These are phyloP conservation scores for Stomorhina lunata DNA, from an alignment of 2,888 invertebrate genomes.

Conservation along the genomic window DNA sequence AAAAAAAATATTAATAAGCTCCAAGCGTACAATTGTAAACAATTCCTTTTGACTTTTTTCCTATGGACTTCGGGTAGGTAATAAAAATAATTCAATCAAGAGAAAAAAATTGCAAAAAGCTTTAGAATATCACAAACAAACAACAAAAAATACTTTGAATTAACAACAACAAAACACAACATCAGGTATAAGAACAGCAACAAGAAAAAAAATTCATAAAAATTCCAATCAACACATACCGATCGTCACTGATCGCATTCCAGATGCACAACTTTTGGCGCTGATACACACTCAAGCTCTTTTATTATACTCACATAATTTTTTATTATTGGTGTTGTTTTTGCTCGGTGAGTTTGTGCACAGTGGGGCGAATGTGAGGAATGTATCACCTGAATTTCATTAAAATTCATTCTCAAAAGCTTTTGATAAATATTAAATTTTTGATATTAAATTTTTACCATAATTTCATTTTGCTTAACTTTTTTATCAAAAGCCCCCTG, in stretches of 20 bases:
- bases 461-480: too few relatives aligned
- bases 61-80: slow-evolving; percentile 49
- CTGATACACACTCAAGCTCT: slow-evolving; percentile 44
- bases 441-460: too few relatives aligned
- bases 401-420: too few relatives aligned
- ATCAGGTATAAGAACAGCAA: background rate
- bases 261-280: slow-evolving; percentile 62
- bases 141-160: background rate
- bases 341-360: background rate
- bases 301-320: slow-evolving; percentile 7
- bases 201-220: slow-evolving; percentile 21
- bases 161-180: background rate
- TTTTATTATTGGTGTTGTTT: slow-evolving; percentile 12
- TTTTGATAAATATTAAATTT: too few relatives aligned
- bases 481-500: too few relatives aligned
- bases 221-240: slow-evolving; percentile 71
- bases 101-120: slow-evolving; percentile 40
- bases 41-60: background rate
- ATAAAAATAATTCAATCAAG: slow-evolving; percentile 70
- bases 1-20: slow-evolving; percentile 61
- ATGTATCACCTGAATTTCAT: background rate
- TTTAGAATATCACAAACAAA: background rate
- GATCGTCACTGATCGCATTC: slow-evolving; percentile 70
- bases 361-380: background rate
- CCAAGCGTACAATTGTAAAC: background rate